Percentiles rank a stretch among this genome's conserved stretches.
Evolutionary conservation across 2,113 vertebrate species (phyloP).

Genomic region (Vicugna pacos): DNA sequence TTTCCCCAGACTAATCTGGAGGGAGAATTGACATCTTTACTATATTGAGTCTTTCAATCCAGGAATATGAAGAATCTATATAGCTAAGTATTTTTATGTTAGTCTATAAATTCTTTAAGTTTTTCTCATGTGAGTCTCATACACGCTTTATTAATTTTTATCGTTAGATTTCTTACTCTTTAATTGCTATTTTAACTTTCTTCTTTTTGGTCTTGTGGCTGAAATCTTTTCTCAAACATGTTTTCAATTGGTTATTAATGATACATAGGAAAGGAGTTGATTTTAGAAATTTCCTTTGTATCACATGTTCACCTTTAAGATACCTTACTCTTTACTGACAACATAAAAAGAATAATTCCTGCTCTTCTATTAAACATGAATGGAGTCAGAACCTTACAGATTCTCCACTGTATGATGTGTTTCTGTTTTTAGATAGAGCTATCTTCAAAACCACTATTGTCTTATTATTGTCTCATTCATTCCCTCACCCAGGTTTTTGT

Average conservation of each 20-base stretch:
- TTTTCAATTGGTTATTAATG: neutral
- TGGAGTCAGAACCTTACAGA: neutral
- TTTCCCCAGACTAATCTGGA: neutral
- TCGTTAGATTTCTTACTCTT: neutral
- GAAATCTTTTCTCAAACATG: neutral
- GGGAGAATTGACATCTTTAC: neutral
- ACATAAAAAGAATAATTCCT: neutral
- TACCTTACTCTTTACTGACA: neutral
- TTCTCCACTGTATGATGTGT: neutral
- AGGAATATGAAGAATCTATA: neutral
- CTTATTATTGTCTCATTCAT: neutral
- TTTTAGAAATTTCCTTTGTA: neutral
- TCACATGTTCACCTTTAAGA: neutral
- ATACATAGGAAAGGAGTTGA: neutral
- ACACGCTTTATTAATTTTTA: neutral
- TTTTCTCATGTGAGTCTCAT: neutral
- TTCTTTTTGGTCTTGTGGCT: neutral
- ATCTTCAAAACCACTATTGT: neutral
- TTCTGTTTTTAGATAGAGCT: neutral
- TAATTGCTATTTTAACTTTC: neutral
- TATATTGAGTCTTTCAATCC: neutral
- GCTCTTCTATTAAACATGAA: neutral
- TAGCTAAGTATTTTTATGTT: neutral
- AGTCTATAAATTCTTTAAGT: neutral
- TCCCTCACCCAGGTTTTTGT: neutral